Percentiles rank a stretch among this genome's conserved stretches.
Evolutionary conservation across 2,113 vertebrate species (phyloP).

Genomic region (Dissostichus mawsoni): DNA sequence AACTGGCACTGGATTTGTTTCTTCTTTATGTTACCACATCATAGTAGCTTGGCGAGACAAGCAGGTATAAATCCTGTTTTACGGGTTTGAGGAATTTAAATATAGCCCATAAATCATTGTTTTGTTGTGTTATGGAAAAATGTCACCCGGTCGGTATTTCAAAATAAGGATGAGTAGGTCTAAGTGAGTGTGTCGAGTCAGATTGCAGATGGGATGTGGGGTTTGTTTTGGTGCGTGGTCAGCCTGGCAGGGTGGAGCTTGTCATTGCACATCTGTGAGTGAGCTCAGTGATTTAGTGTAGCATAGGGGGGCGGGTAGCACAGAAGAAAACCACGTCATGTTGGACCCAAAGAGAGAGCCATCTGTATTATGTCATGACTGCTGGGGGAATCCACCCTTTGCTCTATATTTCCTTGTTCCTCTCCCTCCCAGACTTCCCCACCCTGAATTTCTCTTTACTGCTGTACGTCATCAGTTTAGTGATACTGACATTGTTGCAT

Average conservation of each 20-base stretch:
- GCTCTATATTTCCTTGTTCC: conserved; percentile 31
- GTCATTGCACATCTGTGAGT: conserved; percentile 57
- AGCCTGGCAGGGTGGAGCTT: conserved; percentile 51
- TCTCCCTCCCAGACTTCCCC: conserved; percentile 10
- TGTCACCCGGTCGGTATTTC: neutral
- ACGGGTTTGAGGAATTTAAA: neutral
- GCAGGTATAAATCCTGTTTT: neutral
- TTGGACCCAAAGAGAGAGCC: conserved; percentile 46
- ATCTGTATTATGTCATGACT: conserved; percentile 75
- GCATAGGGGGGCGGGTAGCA: conserved; percentile 9
- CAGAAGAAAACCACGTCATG: conserved; percentile 50
- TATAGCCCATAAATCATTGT: neutral
- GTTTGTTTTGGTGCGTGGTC: conserved; percentile 54
- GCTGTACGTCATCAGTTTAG: conserved; percentile 12
- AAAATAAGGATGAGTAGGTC: conserved; percentile 5
- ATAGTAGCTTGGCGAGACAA: neutral
- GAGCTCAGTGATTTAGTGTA: conserved; percentile 42
- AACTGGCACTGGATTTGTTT: neutral
- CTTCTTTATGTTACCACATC: neutral
- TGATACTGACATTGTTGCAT: conserved; percentile 19
- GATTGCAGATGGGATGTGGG: conserved; percentile 1
- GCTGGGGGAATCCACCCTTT: conserved; percentile 70
- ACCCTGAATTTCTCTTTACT: conserved; percentile 27
- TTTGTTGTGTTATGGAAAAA: conserved; percentile 30
- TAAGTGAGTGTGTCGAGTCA: conserved; percentile 9